Evolutionary conservation across 2,113 vertebrate genomes (phyloP).

Genomic region (Oreocharis arfaki): DNA sequence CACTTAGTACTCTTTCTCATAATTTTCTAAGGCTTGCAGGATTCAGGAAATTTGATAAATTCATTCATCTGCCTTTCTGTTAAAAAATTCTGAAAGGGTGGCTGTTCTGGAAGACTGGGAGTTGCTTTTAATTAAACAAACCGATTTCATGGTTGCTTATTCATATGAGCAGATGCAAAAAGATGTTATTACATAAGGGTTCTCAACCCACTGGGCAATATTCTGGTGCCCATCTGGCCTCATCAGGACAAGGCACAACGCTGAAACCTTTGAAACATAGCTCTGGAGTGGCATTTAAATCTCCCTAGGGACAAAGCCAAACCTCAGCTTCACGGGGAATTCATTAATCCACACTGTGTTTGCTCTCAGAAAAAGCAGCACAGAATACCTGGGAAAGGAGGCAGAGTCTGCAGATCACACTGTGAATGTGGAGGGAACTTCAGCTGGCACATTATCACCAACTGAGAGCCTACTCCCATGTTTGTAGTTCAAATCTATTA

Average conservation of each 20-base stretch:
- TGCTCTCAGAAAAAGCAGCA: not conserved
- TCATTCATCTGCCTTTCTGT: not conserved
- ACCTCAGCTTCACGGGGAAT: not conserved
- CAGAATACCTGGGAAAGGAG: not conserved
- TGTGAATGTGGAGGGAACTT: not conserved
- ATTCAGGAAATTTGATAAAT: not conserved
- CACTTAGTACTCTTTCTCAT: not conserved
- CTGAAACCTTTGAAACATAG: not conserved
- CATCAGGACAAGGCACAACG: rapidly evolving
- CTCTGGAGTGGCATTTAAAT: not conserved
- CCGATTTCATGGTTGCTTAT: not conserved
- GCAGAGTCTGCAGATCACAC: not conserved
- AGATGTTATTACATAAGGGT: not conserved
- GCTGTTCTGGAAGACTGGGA: not conserved
- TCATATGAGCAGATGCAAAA: not conserved
- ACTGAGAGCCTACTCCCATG: not conserved
- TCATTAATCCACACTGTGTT: not conserved
- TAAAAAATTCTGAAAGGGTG: not conserved
- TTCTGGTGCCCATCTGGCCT: not conserved
- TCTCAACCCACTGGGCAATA: not conserved
- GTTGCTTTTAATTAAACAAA: slow-evolving; percentile 23
- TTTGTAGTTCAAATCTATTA: not conserved
- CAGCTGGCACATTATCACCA: not conserved
- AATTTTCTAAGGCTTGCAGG: not conserved
- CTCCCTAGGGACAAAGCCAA: not conserved